Evolutionary conservation across 2,797 vertebrate genomes (phyloP), one percentile per base, ranked within the genome.

Genomic region (Pipistrellus kuhlii): DNA sequence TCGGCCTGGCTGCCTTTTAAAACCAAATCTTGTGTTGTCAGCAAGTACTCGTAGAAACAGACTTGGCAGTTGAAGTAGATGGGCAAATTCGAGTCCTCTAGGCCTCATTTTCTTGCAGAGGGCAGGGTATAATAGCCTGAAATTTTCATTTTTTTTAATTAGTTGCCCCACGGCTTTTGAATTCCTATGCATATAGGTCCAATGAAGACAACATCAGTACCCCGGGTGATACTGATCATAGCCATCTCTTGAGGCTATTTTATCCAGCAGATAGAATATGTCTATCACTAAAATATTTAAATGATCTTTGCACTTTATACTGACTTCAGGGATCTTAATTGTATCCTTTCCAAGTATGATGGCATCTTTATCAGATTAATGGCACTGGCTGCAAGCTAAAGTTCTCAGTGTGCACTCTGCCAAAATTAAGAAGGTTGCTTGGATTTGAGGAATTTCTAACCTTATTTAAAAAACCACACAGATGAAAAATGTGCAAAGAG

Each of bases 251-350:
- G 55, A 90, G 84, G 85, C 25, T 38, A 20, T 66, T 85, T 94
- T 69, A 83, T 38, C 72, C 57, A 55, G 41, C 35, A 53, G n/a
- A 71, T 53, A 81, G 69, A 93, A 80, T 94, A 87, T 71, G 8
- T 51, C 77, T 77, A 35, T 1, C 35, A 94, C 55, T 84, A 90
- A 94, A 95, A 93, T 96, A 94, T 90, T 95, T 90, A 91, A 94
- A 72, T 30, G 46, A 88, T 77, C 81, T 93, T 88, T 64, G 46
- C 23, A 88, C 77, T 95, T 85, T 69, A 35, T 73, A 91, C 82
- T 90, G 81, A 92, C 85, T 90, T 95, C 38, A 38, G 64, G 69
- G 84, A 88, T 35, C 46, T 91, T 96, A 81, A 92, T 0, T 90
- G 41, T 30, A 83, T 87, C 51, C 82, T 72, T 97, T 90, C 57